These are phyloP conservation scores for Anabacerthia variegaticeps DNA, from an alignment of 2,797 vertebrate species.

Conservation along the genomic window DNA sequence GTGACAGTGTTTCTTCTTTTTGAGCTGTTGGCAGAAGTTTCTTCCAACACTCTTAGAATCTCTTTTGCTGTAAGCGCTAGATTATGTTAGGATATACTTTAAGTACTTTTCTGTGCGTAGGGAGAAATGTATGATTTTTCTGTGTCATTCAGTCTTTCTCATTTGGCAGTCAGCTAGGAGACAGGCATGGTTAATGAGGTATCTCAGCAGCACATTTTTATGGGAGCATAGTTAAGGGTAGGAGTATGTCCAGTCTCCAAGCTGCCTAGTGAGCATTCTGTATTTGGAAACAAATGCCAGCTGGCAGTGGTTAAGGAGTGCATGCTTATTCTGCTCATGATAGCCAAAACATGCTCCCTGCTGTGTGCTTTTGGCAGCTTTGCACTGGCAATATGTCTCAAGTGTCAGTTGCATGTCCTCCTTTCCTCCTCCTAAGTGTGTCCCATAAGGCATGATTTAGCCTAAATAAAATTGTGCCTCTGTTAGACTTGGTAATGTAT, in stretches of 20 bases:
- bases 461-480: constrained; percentile 22
- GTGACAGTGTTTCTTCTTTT: background rate
- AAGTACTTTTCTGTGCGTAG: background rate
- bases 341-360: constrained; percentile 65
- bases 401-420: constrained; percentile 54
- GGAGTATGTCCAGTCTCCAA: constrained; percentile 50
- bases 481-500: background rate
- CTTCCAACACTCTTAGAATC: background rate
- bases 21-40: background rate
- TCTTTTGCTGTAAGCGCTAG: background rate
- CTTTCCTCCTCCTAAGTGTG: constrained; percentile 23
- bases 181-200: constrained; percentile 20
- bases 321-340: constrained; percentile 54
- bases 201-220: background rate
- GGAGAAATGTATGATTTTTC: background rate
- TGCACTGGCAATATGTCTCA: constrained; percentile 44
- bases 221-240: constrained; percentile 28
- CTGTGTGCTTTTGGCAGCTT: constrained; percentile 63
- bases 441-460: constrained; percentile 35
- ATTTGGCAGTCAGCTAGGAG: constrained; percentile 1
- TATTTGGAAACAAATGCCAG: constrained; percentile 52
- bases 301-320: constrained; percentile 52
- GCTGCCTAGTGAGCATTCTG: constrained; percentile 47
- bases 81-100: background rate
- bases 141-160: background rate